Evolutionary conservation across 1,140 invertebrate genomes (phyloP).

Genomic region (Drosophila pectinifera): DNA sequence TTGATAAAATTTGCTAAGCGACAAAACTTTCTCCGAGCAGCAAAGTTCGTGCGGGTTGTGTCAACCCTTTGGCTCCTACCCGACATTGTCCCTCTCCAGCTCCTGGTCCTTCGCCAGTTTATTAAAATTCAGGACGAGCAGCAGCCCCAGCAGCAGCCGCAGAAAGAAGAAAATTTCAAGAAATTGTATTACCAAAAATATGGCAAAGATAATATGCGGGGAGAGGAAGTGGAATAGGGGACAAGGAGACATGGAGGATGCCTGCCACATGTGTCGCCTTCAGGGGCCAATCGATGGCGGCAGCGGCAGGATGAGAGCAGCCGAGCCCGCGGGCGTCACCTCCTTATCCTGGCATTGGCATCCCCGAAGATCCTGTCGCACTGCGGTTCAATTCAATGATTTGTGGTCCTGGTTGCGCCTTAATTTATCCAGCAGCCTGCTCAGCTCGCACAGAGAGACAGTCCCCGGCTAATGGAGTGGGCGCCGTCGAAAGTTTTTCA

Average conservation of each 20-base stretch:
- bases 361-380: slow-evolving; percentile 49
- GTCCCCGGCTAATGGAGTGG: slow-evolving; percentile 54
- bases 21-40: slow-evolving; percentile 34
- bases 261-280: slow-evolving; percentile 55
- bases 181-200: slow-evolving; percentile 69
- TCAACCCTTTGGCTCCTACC: slow-evolving; percentile 37
- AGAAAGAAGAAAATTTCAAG: slow-evolving; percentile 50
- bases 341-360: slow-evolving; percentile 1
- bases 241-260: slow-evolving; percentile 5
- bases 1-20: slow-evolving; percentile 53
- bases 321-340: slow-evolving; percentile 28
- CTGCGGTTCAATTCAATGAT: slow-evolving; percentile 78
- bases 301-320: slow-evolving; percentile 40
- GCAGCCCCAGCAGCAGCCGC: slow-evolving; percentile 47
- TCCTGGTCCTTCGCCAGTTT: slow-evolving; percentile 43
- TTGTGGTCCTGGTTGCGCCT: slow-evolving; percentile 72
- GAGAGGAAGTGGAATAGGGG: slow-evolving; percentile 3
- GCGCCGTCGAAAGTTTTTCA: slow-evolving; percentile 54
- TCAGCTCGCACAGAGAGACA: slow-evolving; percentile 52
- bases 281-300: slow-evolving; percentile 53
- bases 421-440: slow-evolving; percentile 76
- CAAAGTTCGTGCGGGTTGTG: slow-evolving; percentile 40
- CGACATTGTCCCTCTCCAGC: neutral
- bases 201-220: slow-evolving; percentile 22
- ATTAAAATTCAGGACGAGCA: slow-evolving; percentile 76